Evolutionary conservation across 2,797 vertebrate genomes (phyloP).

Genomic region (Semaprochilodus insignis): DNA sequence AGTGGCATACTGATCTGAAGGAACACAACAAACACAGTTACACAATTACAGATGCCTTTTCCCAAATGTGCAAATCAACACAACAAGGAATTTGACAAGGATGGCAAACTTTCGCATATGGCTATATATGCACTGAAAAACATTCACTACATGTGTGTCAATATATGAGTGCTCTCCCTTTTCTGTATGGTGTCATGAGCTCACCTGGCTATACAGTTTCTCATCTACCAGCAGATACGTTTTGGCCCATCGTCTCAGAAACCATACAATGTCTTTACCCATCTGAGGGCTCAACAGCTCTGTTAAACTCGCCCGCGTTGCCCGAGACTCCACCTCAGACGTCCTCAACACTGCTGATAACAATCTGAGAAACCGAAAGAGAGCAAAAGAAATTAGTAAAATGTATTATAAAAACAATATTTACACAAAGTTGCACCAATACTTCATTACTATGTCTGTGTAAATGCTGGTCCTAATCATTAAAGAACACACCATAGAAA

Average conservation of each 20-base stretch:
- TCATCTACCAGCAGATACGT: constrained; percentile 97
- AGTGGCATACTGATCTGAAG: constrained; percentile 94
- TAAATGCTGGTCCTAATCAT: too few relatives aligned
- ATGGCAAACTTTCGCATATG: too few relatives aligned
- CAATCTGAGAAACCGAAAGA: constrained; percentile 78
- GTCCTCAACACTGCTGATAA: constrained; percentile 94
- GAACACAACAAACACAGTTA: background rate
- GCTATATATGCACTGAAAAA: too few relatives aligned
- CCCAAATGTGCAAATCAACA: too few relatives aligned
- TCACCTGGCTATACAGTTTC: constrained; percentile 96
- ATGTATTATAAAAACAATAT: background rate
- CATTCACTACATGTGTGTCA: too few relatives aligned
- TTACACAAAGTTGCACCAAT: too few relatives aligned
- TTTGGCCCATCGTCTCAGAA: constrained; percentile 96
- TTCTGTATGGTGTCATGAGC: constrained; percentile 23
- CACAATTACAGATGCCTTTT: too few relatives aligned
- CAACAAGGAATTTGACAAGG: too few relatives aligned
- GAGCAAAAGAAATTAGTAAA: background rate
- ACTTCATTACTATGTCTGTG: too few relatives aligned
- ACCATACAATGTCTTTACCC: constrained; percentile 99
- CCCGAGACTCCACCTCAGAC: constrained; percentile 97
- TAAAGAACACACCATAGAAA: too few relatives aligned
- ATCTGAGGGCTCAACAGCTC: constrained; percentile 97
- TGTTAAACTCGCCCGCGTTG: constrained; percentile 92
- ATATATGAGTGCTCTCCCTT: background rate